Evolutionary conservation across 23 tunicate genomes (phyloP), one percentile per base, ranked within the genome.

Genomic region (Oikopleura dioica): DNA sequence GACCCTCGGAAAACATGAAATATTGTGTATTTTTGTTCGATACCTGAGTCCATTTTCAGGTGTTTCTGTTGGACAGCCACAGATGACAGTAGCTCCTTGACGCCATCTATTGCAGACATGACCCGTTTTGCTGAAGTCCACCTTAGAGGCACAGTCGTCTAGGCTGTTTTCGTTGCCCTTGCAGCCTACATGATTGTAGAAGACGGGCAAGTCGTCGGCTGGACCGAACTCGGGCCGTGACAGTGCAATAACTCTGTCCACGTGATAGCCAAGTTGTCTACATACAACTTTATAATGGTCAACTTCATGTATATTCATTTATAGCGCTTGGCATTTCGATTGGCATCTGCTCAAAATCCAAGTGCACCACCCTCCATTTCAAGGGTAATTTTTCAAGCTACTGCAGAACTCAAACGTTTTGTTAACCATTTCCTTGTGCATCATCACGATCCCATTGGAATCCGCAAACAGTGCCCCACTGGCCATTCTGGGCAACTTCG

Each of bases 391-490:
- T n/a, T n/a, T n/a, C n/a, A n/a, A n/a, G n/a, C n/a, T n/a, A n/a
- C n/a, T n/a, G n/a, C n/a, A n/a, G n/a, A n/a, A n/a, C n/a, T n/a
- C n/a, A n/a, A n/a, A n/a, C n/a, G n/a, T n/a, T n/a, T n/a, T n/a
- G n/a, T n/a, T n/a, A n/a, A n/a, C n/a, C n/a, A n/a, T n/a, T n/a
- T n/a, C n/a, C n/a, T n/a, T n/a, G n/a, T 32, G 96, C 96, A 38
- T 84, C 96, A 28, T 37, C 68, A 29, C 76, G 79, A 35, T 87
- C 81, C 89, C 89, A 89, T 37, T 79, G 83, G 38, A 79, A 80
- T 55, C 91, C 96, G 50, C 96, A 89, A 0, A 89, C 63, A 35
- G 86, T 36, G 4, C 96, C 96, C 96, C 86, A 84, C 26, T 78
- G 21, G 5, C 59, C 36, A 35, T 82, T 85, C 2, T 82, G 82